Evolutionary conservation across 2,888 invertebrate genomes (phyloP).

Genomic region (Dicyrtomina minuta): DNA sequence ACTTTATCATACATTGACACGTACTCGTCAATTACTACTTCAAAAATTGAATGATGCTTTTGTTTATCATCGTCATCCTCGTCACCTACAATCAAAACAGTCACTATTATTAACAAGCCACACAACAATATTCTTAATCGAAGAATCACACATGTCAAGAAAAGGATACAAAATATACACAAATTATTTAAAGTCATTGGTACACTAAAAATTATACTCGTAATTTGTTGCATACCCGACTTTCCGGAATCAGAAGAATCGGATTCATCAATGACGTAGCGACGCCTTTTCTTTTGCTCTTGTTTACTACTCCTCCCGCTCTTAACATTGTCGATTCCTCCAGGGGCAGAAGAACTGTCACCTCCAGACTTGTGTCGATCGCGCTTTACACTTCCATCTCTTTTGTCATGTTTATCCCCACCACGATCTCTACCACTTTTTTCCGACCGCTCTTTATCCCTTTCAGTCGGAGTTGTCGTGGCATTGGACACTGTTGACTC

Average conservation of each 20-base stretch:
- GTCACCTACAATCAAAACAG: slow-evolving; percentile 40
- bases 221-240: too few species aligned
- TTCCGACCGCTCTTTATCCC: slow-evolving; percentile 54
- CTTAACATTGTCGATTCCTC: slow-evolving; percentile 55
- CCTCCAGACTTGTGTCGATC: slow-evolving; percentile 50
- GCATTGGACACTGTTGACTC: slow-evolving; percentile 36
- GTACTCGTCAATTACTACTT: slow-evolving; percentile 84
- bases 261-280: slow-evolving; percentile 56
- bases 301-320: slow-evolving; percentile 48
- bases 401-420: slow-evolving; percentile 52
- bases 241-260: slow-evolving; percentile 61
- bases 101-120: too few species aligned
- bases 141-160: too few species aligned
- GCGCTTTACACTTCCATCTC: slow-evolving; percentile 46
- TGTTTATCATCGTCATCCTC: slow-evolving; percentile 59
- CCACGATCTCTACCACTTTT: slow-evolving; percentile 56
- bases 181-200: too few species aligned
- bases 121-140: too few species aligned
- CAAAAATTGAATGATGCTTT: slow-evolving; percentile 88
- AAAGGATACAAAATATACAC: too few species aligned
- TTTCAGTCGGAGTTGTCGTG: background rate
- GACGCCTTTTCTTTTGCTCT: slow-evolving; percentile 55
- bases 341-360: slow-evolving; percentile 47
- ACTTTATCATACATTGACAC: slow-evolving; percentile 98
- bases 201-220: background rate